Percentiles rank a stretch among this genome's conserved stretches.
Conservation (phyloP, 1,140 invertebrate species). For the Rhizoglyphus robini region DNA sequence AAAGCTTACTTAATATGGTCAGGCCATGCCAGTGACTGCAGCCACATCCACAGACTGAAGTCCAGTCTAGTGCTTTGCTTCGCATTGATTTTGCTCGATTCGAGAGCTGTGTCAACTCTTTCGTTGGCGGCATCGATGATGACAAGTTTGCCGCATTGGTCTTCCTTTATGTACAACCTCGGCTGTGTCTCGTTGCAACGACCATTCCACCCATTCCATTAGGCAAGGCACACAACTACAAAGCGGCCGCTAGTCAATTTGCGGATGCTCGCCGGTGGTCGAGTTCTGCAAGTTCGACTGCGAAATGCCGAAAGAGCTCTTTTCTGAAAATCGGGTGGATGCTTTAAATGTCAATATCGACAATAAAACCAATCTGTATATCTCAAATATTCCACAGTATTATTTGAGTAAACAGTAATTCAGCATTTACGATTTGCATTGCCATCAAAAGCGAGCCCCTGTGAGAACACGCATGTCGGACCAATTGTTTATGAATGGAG, state of each 20-base stretch:
- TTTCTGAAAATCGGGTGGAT: background rate
- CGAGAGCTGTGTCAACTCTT: background rate
- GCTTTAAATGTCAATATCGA: background rate
- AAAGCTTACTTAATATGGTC: too few relatives aligned
- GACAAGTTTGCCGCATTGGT: conserved; percentile 11
- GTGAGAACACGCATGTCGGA: too few relatives aligned
- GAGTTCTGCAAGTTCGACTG: background rate
- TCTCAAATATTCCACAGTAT: too few relatives aligned
- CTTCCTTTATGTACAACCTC: background rate
- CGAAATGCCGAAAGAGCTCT: conserved; percentile 3
- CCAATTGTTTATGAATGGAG: too few relatives aligned
- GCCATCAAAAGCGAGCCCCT: too few relatives aligned
- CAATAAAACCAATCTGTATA: background rate
- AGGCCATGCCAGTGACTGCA: conserved; percentile 1
- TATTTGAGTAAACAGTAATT: too few relatives aligned
- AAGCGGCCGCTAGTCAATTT: background rate
- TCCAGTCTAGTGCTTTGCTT: background rate
- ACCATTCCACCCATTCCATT: background rate
- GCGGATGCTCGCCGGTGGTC: conserved; percentile 3
- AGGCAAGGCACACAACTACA: background rate
- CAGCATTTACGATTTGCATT: too few relatives aligned
- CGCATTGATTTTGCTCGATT: background rate
- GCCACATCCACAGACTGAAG: background rate
- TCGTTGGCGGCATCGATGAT: background rate
- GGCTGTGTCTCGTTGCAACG: background rate